phyloP scores from a whole-genome alignment of 2,797 vertebrate species.

The Dendrocincla fuliginosa region DNA sequence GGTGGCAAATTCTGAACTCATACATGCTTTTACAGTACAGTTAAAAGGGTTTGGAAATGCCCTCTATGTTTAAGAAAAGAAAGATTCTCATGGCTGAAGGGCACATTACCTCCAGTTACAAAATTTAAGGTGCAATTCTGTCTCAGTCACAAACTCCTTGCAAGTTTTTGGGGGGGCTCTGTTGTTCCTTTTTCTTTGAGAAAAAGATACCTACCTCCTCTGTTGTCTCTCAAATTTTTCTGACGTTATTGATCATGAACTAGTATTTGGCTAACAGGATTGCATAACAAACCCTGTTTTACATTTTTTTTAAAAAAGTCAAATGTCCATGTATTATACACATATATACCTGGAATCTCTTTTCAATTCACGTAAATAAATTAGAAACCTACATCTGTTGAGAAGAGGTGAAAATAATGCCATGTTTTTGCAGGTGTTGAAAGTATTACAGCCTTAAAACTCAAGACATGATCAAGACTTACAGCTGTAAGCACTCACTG shows the following conservation, averaged over 20 bases:
- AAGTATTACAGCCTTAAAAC: neutral
- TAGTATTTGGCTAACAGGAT: neutral
- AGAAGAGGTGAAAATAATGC: neutral
- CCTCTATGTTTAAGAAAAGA: neutral
- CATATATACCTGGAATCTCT: neutral
- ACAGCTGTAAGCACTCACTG: neutral
- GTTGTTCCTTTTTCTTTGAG: neutral
- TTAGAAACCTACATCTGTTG: neutral
- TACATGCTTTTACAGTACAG: neutral
- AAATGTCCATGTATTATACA: neutral
- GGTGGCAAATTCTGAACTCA: neutral
- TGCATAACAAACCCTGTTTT: neutral
- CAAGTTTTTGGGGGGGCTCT: accelerated
- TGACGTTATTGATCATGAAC: neutral
- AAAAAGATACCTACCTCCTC: neutral
- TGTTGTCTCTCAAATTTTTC: neutral
- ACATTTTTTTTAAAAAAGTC: neutral
- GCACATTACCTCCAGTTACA: neutral
- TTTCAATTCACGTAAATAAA: neutral
- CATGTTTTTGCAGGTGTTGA: neutral
- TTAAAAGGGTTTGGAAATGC: neutral
- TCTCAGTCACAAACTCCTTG: neutral
- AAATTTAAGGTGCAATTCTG: neutral
- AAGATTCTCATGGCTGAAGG: accelerated
- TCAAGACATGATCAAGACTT: neutral